Evolutionary conservation across 2,888 invertebrate genomes (phyloP).

Genomic region (Agrilus cyanescens): DNA sequence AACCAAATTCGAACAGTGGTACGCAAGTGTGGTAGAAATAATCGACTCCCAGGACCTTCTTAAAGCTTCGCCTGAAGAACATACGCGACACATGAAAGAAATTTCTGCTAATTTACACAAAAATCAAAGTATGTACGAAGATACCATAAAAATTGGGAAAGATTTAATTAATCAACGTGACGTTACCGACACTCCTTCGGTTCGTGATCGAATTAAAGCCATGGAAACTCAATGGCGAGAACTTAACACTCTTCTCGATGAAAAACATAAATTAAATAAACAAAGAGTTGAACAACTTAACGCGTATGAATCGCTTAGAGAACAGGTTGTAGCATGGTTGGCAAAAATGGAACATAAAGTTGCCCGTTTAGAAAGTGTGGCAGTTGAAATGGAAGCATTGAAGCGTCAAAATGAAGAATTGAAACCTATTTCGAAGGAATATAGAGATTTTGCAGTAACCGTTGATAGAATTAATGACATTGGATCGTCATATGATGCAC

Average conservation of each 20-base stretch:
- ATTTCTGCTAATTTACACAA: conserved; percentile 32
- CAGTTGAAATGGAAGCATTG: conserved; percentile 75
- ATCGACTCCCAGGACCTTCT: conserved; percentile 62
- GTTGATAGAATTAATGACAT: conserved; percentile 88
- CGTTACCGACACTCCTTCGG: conserved; percentile 72
- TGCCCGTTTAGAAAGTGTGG: conserved; percentile 68
- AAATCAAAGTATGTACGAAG: conserved; percentile 59
- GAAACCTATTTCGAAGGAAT: conserved; percentile 77
- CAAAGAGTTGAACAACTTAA: conserved; percentile 75
- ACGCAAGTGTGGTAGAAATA: conserved; percentile 55
- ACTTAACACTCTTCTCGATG: conserved; percentile 67
- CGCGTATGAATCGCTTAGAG: conserved; percentile 74
- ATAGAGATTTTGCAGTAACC: conserved; percentile 71
- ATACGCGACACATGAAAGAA: conserved; percentile 43
- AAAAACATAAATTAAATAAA: conserved; percentile 72
- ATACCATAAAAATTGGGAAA: conserved; percentile 69
- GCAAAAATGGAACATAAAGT: conserved; percentile 66
- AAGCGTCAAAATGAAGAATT: conserved; percentile 75
- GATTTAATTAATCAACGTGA: conserved; percentile 73
- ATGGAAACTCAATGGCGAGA: conserved; percentile 86
- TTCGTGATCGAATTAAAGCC: conserved; percentile 73
- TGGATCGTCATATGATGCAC: conserved; percentile 73
- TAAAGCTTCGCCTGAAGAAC: conserved; percentile 53
- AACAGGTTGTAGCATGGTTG: conserved; percentile 78
- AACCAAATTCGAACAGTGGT: conserved; percentile 59